Base-by-base conservation (phyloP, 2,888 invertebrate genomes). In the Drosophila nr. perissopoda region DNA sequence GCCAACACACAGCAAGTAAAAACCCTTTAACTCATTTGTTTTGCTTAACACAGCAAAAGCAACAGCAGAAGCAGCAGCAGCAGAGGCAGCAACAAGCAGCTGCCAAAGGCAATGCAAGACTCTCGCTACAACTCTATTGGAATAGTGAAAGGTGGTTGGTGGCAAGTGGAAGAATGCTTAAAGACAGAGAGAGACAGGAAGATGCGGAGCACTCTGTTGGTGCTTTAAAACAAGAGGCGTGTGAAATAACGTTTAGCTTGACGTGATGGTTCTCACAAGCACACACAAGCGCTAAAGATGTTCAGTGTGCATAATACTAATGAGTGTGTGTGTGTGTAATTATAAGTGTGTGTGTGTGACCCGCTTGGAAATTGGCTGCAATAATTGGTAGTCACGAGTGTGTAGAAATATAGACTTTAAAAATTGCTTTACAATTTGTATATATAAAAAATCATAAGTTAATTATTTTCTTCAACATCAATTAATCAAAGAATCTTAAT, bases 21-120 rank as follows among this genome's bases (percentile, higher is more conserved):
- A 87, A 79, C 88, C 89, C 87, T 88, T 88, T 89, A 90, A 82
- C 87, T 90, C 87, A 89, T 90, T 88, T 88, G 90, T 88, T 90
- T 90, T 82, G 83, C 86, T 89, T 82, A 89, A 74, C 86, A 81
- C 74, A 83, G 65, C 58, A 67, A 67, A 46, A 46, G 46, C 46
- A 46, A 21, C 21, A 21, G 25, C 53, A 63, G 36, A 49, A 66
- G 49, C 65, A 73, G 42, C 65, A 69, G 31, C 70, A 70, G 52
- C 61, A 74, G 49, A 5, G n/a, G 29, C 51, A 59, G 53, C 71
- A 65, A 52, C 70, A 79, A 69, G 68, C 78, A 74, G 53, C 59
- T 59, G 67, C 61, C 62, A 63, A 53, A 78, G 74, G 67, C 62
- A 61, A 64, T 49, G 64, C 46, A 36, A 52, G 38, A 72, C 36